These are phyloP conservation scores for Drosophila bunnanda DNA, from an alignment of 2,888 invertebrate species.

Conservation along the genomic window DNA sequence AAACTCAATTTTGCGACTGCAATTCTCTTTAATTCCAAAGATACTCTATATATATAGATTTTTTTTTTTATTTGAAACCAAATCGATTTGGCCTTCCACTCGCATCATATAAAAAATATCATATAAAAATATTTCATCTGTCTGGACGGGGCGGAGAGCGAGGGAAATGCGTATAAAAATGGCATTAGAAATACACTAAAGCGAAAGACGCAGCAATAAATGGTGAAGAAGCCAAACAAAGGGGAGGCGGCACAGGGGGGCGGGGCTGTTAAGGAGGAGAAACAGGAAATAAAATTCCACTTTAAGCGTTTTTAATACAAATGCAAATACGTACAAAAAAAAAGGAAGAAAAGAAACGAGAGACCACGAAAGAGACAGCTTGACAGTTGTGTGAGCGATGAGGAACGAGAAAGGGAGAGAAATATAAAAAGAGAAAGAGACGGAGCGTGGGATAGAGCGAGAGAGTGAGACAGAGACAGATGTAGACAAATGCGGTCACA, in stretches of 20 bases:
- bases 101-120: slow-evolving; percentile 29
- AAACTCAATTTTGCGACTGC: not conserved
- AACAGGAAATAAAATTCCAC: slow-evolving; percentile 79
- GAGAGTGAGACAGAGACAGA: not conserved
- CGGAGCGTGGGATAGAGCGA: too few relatives aligned
- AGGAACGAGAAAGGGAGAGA: not conserved
- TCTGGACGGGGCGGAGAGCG: slow-evolving; percentile 17
- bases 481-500: slow-evolving; percentile 68
- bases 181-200: slow-evolving; percentile 72
- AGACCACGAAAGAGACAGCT: slow-evolving; percentile 14
- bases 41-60: not conserved
- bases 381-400: slow-evolving; percentile 25
- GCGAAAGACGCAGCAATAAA: slow-evolving; percentile 62
- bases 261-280: slow-evolving; percentile 52
- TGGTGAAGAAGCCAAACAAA: slow-evolving; percentile 45
- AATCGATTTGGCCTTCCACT: slow-evolving; percentile 33
- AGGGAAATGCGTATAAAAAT: slow-evolving; percentile 75
- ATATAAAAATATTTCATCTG: slow-evolving; percentile 35
- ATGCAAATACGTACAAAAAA: slow-evolving; percentile 63
- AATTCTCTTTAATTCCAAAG: not conserved
- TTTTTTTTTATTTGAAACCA: slow-evolving; percentile 3
- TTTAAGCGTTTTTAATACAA: slow-evolving; percentile 79
- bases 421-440: not conserved
- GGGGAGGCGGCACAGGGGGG: not conserved
- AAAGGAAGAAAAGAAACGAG: not conserved